A percentile compares a stretch with the other conserved stretches of the same genome.
These are phyloP conservation scores for Caloenas nicobarica DNA, from an alignment of 2,113 vertebrate genomes.

Conservation along the genomic window DNA sequence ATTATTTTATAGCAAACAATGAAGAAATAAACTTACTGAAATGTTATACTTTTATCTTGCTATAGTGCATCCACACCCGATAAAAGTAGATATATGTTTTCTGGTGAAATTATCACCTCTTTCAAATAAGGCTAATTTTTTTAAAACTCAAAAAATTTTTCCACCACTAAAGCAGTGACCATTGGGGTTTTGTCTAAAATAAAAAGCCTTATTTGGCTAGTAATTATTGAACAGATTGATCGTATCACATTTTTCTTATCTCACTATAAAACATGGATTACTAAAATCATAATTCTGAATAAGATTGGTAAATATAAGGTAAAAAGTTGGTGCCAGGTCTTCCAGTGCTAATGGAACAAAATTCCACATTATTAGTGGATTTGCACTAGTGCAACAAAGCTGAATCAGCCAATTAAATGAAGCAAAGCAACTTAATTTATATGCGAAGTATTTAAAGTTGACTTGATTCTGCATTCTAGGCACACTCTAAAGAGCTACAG, in stretches of 20 bases:
- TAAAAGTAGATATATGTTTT: neutral
- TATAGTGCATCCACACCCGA: neutral
- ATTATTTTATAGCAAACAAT: neutral
- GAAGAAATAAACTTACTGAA: neutral
- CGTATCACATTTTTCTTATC: neutral
- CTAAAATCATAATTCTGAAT: slow-evolving; percentile 9
- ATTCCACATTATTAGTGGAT: neutral
- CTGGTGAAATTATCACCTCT: neutral
- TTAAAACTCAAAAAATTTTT: neutral
- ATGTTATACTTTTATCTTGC: neutral
- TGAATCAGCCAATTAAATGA: slow-evolving; percentile 30
- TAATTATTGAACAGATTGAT: slow-evolving; percentile 8
- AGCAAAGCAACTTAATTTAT: slow-evolving; percentile 36
- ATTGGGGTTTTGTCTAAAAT: neutral
- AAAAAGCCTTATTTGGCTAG: neutral
- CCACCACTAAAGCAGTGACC: neutral
- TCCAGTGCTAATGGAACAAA: neutral
- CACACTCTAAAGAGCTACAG: slow-evolving; percentile 8
- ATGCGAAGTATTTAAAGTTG: slow-evolving; percentile 34
- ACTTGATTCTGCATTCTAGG: slow-evolving; percentile 37
- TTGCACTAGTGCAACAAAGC: neutral
- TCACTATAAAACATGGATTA: neutral
- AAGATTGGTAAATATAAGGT: neutral
- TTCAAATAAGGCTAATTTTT: neutral
- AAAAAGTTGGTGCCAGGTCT: neutral